Evolutionary conservation across 2,113 vertebrate species (phyloP).

Genomic region (Tor tambroides): DNA sequence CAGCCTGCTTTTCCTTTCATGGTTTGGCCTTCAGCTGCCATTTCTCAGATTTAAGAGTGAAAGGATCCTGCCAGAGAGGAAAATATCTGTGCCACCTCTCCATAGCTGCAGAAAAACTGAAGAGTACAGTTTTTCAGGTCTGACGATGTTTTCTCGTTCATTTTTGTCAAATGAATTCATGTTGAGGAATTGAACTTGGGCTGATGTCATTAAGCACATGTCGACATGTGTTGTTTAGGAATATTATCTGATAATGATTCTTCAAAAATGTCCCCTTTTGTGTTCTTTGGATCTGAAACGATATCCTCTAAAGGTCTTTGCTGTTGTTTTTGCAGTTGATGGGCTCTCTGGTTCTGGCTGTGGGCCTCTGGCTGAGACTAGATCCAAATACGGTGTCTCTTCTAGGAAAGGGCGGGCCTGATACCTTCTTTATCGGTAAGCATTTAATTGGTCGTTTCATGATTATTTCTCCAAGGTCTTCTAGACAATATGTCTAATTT

Average conservation of each 20-base stretch:
- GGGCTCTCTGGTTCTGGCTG: constrained; percentile 88
- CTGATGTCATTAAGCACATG: neutral
- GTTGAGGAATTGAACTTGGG: neutral
- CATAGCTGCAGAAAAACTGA: neutral
- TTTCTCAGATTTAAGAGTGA: constrained; percentile 11
- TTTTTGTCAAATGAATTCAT: neutral
- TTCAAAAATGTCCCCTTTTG: neutral
- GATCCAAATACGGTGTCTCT: constrained; percentile 85
- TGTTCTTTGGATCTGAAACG: neutral
- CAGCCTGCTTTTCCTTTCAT: neutral
- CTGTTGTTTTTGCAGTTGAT: constrained; percentile 75
- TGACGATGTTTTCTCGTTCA: neutral
- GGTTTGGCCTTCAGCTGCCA: constrained; percentile 6
- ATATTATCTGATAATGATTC: neutral
- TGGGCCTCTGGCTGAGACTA: constrained; percentile 93
- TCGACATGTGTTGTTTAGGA: neutral
- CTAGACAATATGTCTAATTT: neutral
- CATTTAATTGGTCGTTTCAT: too few relatives aligned
- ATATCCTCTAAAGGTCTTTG: neutral
- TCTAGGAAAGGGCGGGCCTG: constrained; percentile 81
- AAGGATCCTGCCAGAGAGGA: constrained; percentile 30
- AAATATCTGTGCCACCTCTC: constrained; percentile 25
- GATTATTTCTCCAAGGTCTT: too few relatives aligned
- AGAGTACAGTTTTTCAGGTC: neutral
- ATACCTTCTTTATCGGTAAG: constrained; percentile 90